These are phyloP conservation scores for Anser brachyrhynchus DNA, from an alignment of 2,113 vertebrate species.

Conservation along the genomic window DNA sequence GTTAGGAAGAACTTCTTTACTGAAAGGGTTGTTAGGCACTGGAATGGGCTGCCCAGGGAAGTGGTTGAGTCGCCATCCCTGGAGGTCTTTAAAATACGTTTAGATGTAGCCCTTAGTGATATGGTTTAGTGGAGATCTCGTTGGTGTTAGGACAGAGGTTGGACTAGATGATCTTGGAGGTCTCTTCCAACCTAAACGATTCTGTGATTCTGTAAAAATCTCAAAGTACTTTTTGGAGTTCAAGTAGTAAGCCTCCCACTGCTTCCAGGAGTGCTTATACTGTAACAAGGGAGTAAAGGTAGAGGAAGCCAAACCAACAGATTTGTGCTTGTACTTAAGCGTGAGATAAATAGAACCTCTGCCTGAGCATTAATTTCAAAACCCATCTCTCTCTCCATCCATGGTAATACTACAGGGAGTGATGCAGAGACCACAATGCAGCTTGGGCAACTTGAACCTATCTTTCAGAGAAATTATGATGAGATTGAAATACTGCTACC, in stretches of 20 bases:
- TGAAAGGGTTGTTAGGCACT: too few species aligned
- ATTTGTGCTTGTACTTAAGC: not conserved
- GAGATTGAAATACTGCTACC: not conserved
- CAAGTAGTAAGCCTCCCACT: not conserved
- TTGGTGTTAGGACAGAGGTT: too few species aligned
- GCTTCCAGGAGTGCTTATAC: not conserved
- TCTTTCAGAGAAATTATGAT: not conserved
- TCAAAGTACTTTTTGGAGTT: not conserved
- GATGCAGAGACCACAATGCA: not conserved
- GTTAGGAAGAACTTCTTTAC: too few species aligned
- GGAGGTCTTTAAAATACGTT: too few species aligned
- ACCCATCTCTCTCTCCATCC: not conserved
- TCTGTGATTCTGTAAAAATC: not conserved
- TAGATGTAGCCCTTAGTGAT: too few species aligned
- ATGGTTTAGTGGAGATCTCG: too few species aligned
- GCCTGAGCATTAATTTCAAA: slow-evolving; percentile 1
- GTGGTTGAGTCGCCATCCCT: too few species aligned
- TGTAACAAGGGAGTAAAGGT: not conserved
- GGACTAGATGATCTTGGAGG: too few species aligned
- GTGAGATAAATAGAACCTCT: not conserved
- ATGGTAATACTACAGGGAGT: not conserved
- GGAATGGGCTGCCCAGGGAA: too few species aligned
- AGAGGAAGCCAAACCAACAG: slow-evolving; percentile 23
- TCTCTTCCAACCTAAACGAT: too few species aligned
- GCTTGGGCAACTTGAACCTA: not conserved